Percentiles rank a stretch among this genome's conserved stretches.
Conservation (phyloP, 2,113 vertebrate genomes). For the Cyanistes caeruleus region DNA sequence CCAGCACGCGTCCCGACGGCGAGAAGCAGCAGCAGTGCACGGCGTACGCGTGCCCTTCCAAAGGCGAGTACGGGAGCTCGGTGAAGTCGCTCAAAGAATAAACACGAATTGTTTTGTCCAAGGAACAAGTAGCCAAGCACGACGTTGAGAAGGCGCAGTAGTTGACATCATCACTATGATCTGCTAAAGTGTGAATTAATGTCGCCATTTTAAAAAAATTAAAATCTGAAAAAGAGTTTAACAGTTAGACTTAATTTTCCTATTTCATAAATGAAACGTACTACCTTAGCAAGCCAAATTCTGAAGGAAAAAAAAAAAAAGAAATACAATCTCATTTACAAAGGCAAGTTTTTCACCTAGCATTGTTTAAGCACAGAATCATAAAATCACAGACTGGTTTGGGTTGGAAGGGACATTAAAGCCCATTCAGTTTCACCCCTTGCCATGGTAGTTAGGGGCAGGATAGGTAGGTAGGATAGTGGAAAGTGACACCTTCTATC, state of each 20-base stretch:
- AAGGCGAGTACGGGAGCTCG: conserved; percentile 86
- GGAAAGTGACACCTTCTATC: background rate
- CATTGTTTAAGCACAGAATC: background rate
- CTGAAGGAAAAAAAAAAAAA: background rate
- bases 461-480: too few relatives aligned
- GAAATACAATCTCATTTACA: background rate
- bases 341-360: background rate
- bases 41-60: conserved; percentile 86
- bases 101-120: conserved; percentile 89
- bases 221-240: conserved; percentile 53
- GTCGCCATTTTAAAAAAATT: conserved; percentile 79
- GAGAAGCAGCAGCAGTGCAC: conserved; percentile 97
- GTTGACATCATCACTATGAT: conserved; percentile 91
- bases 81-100: conserved; percentile 81
- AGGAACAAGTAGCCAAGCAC: conserved; percentile 89
- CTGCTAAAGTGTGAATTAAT: conserved; percentile 84
- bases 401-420: background rate
- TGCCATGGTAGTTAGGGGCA: background rate
- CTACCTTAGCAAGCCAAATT: background rate
- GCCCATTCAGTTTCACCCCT: background rate
- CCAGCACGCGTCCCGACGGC: conserved; percentile 82
- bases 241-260: background rate
- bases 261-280: background rate
- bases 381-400: background rate
- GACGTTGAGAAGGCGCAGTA: conserved; percentile 85